Conservation (phyloP, 2,888 invertebrate species). For the Clanis bilineata region DNA sequence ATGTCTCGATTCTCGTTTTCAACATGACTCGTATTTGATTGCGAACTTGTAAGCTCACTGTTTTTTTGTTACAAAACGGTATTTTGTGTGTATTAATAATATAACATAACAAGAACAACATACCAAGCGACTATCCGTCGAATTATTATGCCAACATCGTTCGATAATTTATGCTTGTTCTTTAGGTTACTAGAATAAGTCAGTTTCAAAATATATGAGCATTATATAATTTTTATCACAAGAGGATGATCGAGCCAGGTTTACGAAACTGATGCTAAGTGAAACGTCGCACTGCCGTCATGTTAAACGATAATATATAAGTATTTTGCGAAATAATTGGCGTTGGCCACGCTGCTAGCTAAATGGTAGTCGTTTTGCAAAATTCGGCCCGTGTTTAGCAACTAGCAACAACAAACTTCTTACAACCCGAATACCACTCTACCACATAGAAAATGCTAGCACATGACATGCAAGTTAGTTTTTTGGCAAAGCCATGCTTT, state of each 20-base stretch:
- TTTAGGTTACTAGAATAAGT: slow-evolving; percentile 9
- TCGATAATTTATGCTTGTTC: slow-evolving; percentile 3
- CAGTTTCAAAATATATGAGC: background rate
- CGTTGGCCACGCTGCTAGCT: background rate
- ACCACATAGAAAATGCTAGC: background rate
- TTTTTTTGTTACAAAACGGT: slow-evolving; percentile 3
- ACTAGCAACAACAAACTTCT: background rate
- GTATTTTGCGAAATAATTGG: background rate
- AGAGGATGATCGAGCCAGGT: slow-evolving; percentile 3
- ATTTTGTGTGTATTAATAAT: background rate
- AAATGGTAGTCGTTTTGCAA: background rate
- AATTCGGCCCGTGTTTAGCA: background rate
- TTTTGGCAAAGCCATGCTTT: too few relatives aligned
- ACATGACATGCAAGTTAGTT: too few relatives aligned
- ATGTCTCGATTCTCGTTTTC: slow-evolving; percentile 25
- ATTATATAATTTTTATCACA: slow-evolving; percentile 7
- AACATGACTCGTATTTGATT: slow-evolving; percentile 17
- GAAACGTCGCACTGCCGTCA: background rate
- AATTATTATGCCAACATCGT: background rate
- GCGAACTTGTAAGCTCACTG: slow-evolving; percentile 1
- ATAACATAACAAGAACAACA: too few relatives aligned
- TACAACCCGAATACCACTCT: background rate
- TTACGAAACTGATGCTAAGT: background rate
- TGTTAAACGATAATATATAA: background rate
- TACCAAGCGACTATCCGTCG: background rate